Evolutionary conservation across 2,888 invertebrate genomes (phyloP).

Genomic region (Toxonevra muliebris): DNA sequence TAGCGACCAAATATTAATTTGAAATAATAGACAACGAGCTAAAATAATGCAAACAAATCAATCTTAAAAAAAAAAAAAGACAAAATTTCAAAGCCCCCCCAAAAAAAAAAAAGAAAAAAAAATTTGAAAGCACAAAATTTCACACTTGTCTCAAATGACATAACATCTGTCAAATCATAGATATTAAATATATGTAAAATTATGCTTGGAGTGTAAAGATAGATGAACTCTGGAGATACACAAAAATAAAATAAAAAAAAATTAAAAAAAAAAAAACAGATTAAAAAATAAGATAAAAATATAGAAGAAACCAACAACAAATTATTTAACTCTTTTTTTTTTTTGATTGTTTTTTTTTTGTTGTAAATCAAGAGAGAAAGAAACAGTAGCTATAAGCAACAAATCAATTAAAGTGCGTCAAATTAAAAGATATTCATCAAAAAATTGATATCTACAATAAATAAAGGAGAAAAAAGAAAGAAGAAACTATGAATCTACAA

Average conservation of each 20-base stretch:
- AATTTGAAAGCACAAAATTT: background rate
- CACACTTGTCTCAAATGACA: background rate
- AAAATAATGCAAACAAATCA: too few species aligned
- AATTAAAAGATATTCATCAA: conserved; percentile 30
- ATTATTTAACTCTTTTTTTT: too few species aligned
- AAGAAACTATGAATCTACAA: background rate
- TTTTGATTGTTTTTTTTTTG: too few species aligned
- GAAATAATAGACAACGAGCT: too few species aligned
- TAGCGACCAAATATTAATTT: too few species aligned
- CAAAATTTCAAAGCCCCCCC: too few species aligned
- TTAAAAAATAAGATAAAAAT: too few species aligned
- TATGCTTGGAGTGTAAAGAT: background rate
- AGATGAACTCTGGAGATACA: conserved; percentile 19
- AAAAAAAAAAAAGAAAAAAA: background rate
- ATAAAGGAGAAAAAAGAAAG: background rate
- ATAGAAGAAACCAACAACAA: background rate
- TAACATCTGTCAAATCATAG: conserved; percentile 8
- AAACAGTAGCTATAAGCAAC: conserved; percentile 14
- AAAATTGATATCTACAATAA: conserved; percentile 1
- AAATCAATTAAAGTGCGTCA: conserved; percentile 30
- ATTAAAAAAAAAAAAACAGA: background rate
- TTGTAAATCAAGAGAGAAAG: background rate
- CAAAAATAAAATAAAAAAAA: background rate
- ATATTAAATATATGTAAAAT: conserved; percentile 27
- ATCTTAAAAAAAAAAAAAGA: too few species aligned